Percentiles rank a stretch among this genome's conserved stretches.
These are phyloP conservation scores for Nyctereutes procyonoides DNA, from an alignment of 2,113 vertebrate species.

Conservation along the genomic window DNA sequence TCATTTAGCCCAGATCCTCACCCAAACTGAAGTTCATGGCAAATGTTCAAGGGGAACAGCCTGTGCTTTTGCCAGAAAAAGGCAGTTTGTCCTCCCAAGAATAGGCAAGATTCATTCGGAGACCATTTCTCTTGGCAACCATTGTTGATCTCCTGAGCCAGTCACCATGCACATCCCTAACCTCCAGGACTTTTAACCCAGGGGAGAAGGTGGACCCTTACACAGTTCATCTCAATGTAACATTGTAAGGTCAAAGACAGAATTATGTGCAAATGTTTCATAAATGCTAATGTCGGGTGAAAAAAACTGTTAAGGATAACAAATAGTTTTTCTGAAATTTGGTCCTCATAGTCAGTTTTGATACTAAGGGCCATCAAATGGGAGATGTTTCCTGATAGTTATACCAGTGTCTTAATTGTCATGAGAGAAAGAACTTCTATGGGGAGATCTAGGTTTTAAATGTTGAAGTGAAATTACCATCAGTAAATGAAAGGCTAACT, in stretches of 20 bases:
- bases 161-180: neutral
- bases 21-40: neutral
- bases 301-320: neutral
- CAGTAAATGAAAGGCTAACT: neutral
- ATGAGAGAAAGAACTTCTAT: neutral
- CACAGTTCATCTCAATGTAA: neutral
- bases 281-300: neutral
- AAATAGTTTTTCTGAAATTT: slow-evolving; percentile 9
- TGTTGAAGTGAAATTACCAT: neutral
- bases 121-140: neutral
- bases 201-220: neutral
- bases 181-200: neutral
- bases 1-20: neutral
- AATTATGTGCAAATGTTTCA: neutral
- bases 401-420: neutral
- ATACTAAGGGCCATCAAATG: neutral
- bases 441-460: neutral
- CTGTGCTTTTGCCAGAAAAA: slow-evolving; percentile 1
- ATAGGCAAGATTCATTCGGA: neutral
- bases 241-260: no score
- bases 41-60: neutral
- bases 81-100: neutral
- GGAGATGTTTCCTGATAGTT: neutral
- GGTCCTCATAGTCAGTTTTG: neutral
- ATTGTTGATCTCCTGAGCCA: neutral